These are phyloP conservation scores for Pentamera pediparva DNA, from an alignment of 53 echinoderm and acorn worm genomes.

Conservation along the genomic window DNA sequence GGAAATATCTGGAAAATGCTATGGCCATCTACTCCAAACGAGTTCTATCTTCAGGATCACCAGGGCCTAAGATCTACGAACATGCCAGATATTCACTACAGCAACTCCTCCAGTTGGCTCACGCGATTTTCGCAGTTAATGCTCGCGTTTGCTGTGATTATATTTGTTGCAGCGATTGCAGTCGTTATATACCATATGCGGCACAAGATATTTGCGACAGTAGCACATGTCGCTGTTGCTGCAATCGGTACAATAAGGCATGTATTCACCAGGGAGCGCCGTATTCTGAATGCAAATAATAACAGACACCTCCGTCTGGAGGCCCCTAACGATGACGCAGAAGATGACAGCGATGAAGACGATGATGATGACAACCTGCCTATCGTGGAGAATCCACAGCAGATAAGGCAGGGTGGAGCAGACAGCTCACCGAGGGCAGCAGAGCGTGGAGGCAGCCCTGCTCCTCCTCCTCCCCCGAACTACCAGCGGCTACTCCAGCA, in stretches of 20 bases:
- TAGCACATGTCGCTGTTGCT: neutral
- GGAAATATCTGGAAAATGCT: neutral
- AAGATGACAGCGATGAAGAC: neutral
- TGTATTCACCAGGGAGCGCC: no score
- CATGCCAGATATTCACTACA: no score
- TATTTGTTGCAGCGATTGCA: neutral
- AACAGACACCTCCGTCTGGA: neutral
- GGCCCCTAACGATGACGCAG: neutral
- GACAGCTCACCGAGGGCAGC: neutral
- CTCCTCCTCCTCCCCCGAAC: neutral
- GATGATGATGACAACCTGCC: neutral
- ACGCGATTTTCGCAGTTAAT: slow-evolving; percentile 12
- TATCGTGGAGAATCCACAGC: neutral
- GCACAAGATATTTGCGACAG: neutral
- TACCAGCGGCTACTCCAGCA: slow-evolving; percentile 37
- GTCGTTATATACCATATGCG: slow-evolving; percentile 16
- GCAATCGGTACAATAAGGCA: neutral
- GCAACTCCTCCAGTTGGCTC: neutral
- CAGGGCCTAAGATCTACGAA: neutral
- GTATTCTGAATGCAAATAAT: neutral
- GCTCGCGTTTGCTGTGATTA: neutral
- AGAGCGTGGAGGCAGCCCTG: neutral
- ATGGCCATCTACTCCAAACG: neutral
- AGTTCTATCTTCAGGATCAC: neutral
- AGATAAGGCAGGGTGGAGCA: neutral